Conservation (phyloP, 2,888 invertebrate species). For the Craniophora ligustri region DNA sequence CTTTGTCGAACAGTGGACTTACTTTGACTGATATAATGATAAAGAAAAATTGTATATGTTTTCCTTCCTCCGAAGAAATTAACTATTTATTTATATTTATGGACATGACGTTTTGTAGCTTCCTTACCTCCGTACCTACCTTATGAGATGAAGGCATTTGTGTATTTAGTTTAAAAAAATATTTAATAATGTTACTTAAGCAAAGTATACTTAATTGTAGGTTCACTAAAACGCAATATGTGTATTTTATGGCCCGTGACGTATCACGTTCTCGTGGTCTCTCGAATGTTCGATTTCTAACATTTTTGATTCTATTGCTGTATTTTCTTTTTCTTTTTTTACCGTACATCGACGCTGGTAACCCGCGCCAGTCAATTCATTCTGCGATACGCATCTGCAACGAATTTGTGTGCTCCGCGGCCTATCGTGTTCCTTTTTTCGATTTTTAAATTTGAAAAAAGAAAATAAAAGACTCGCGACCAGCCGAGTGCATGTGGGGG, state of each 20-base stretch:
- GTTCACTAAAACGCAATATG: constrained; percentile 1
- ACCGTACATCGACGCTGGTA: constrained; percentile 57
- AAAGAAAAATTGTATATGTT: neutral
- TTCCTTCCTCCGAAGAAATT: too few species aligned
- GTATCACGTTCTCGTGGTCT: constrained; percentile 42
- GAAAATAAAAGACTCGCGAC: constrained; percentile 21
- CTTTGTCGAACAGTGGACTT: too few species aligned
- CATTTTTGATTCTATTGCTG: constrained; percentile 65
- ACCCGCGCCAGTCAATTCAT: constrained; percentile 73
- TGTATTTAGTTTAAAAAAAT: too few species aligned
- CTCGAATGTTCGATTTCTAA: constrained; percentile 56
- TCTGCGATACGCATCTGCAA: constrained; percentile 66
- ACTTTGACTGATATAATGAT: too few species aligned
- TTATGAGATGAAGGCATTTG: too few species aligned
- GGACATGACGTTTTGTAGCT: too few species aligned
- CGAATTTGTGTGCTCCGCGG: constrained; percentile 62
- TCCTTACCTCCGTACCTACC: too few species aligned
- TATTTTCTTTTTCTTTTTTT: constrained; percentile 52
- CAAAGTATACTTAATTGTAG: too few species aligned
- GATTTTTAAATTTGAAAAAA: constrained; percentile 40
- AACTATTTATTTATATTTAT: too few species aligned
- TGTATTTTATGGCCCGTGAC: constrained; percentile 32
- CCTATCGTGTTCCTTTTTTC: constrained; percentile 41
- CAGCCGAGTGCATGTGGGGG: constrained; percentile 17
- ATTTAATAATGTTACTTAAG: too few species aligned